phyloP scores from a whole-genome alignment of 1,140 invertebrate species.

The Drosophila kepulauana region DNA sequence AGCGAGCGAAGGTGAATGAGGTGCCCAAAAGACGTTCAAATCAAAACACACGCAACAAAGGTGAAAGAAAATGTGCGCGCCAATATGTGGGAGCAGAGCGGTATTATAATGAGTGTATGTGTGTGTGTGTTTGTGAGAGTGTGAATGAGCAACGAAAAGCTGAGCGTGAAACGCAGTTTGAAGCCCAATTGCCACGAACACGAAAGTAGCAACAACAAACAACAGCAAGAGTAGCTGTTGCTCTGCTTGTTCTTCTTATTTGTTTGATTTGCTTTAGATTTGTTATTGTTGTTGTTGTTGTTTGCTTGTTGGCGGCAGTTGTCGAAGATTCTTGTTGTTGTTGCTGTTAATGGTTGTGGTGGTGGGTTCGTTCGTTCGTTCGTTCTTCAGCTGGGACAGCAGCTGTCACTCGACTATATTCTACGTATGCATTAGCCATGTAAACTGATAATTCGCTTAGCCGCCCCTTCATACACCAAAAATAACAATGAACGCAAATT shows the following conservation, averaged over 20 bases:
- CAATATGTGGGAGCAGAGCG: slow-evolving; percentile 59
- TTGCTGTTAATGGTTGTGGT: slow-evolving; percentile 27
- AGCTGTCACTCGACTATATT: slow-evolving; percentile 36
- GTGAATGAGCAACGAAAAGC: slow-evolving; percentile 36
- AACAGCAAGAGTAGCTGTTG: slow-evolving; percentile 30
- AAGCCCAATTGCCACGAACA: slow-evolving; percentile 51
- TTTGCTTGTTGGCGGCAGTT: slow-evolving; percentile 15
- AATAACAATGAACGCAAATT: slow-evolving; percentile 19
- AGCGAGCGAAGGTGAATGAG: slow-evolving; percentile 34
- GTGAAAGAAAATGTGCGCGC: slow-evolving; percentile 81
- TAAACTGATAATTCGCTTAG: slow-evolving; percentile 49
- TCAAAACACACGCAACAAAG: slow-evolving; percentile 78
- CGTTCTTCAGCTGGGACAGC: slow-evolving; percentile 30
- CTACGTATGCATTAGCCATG: slow-evolving; percentile 3
- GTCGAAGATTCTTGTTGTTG: slow-evolving; percentile 13
- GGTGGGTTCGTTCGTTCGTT: slow-evolving; percentile 35
- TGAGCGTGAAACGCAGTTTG: slow-evolving; percentile 46
- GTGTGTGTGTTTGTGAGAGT: slow-evolving; percentile 26
- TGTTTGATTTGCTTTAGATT: slow-evolving; percentile 26
- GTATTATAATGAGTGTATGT: slow-evolving; percentile 11
- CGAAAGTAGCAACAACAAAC: slow-evolving; percentile 15
- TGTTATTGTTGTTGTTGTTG: slow-evolving; percentile 14
- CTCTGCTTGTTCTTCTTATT: slow-evolving; percentile 32
- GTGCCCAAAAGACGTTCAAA: slow-evolving; percentile 53
- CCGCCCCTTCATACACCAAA: neutral